A percentile compares a stretch with the other conserved stretches of the same genome.
These are phyloP conservation scores for Folsomia candida DNA, from an alignment of 2,888 invertebrate species.

Conservation along the genomic window DNA sequence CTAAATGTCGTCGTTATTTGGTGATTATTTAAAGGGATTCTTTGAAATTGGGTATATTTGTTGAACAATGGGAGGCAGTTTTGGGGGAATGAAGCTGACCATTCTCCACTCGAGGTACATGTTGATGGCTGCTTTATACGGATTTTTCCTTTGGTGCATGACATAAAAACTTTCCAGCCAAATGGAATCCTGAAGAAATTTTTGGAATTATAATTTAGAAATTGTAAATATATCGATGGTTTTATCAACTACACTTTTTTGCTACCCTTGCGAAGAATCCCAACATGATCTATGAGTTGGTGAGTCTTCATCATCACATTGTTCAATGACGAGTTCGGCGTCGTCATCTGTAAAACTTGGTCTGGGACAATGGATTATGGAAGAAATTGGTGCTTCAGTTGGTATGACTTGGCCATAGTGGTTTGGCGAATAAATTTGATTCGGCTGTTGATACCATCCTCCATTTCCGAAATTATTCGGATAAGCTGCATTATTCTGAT, in stretches of 20 bases:
- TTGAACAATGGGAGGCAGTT: not conserved
- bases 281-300: not conserved
- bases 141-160: not conserved
- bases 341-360: not conserved
- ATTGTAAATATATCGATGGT: not conserved
- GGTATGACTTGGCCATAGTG: not conserved
- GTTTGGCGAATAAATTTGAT: not conserved
- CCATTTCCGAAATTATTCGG: not conserved
- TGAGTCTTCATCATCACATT: not conserved
- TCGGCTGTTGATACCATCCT: not conserved
- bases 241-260: not conserved
- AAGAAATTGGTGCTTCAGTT: not conserved
- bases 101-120: constrained; percentile 7
- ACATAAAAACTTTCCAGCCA: constrained; percentile 12
- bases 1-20: not conserved
- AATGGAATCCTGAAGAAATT: constrained; percentile 2
- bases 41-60: not conserved
- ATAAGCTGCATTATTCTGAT: not conserved
- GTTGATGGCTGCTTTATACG: constrained; percentile 7
- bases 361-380: too few relatives aligned
- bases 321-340: not conserved
- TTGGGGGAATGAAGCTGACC: not conserved
- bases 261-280: not conserved
- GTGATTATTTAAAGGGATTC: too few relatives aligned
- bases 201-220: not conserved